Conservation (phyloP, 1,140 invertebrate species). For the Trachymyrmex septentrionalis region DNA sequence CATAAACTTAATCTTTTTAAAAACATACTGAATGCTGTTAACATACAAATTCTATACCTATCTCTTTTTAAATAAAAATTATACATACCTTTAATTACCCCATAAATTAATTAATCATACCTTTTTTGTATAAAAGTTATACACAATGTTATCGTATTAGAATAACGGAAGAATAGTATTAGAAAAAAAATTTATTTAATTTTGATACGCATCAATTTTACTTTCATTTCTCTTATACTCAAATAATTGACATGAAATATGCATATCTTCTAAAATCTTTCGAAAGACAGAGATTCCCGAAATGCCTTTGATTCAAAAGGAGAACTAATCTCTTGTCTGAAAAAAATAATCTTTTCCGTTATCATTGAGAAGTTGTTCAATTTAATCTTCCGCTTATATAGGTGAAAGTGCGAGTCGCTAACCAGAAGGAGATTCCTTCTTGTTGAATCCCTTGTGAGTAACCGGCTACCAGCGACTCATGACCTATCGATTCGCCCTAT, state of each 20-base stretch:
- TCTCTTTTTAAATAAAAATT: neutral
- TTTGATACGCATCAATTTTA: neutral
- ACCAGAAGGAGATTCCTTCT: neutral
- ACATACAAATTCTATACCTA: neutral
- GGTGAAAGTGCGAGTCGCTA: neutral
- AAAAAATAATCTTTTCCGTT: neutral
- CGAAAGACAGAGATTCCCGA: neutral
- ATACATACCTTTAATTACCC: no score
- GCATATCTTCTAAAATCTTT: neutral
- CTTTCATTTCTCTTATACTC: neutral
- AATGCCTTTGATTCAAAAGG: neutral
- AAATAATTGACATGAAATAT: neutral
- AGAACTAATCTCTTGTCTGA: neutral
- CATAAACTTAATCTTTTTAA: neutral
- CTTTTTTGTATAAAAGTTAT: no score
- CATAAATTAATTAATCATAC: no score
- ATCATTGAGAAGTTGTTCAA: constrained; percentile 15
- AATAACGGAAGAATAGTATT: neutral
- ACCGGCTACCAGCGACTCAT: constrained; percentile 22
- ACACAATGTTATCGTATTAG: neutral
- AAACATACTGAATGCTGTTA: neutral
- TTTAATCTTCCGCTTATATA: constrained; percentile 23
- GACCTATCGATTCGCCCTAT: constrained; percentile 49
- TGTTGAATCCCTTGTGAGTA: constrained; percentile 33
- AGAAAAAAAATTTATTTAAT: neutral